Percentiles rank a stretch among this genome's conserved stretches.
Conservation (phyloP, 2,113 vertebrate species). For the Struthidea cinerea region DNA sequence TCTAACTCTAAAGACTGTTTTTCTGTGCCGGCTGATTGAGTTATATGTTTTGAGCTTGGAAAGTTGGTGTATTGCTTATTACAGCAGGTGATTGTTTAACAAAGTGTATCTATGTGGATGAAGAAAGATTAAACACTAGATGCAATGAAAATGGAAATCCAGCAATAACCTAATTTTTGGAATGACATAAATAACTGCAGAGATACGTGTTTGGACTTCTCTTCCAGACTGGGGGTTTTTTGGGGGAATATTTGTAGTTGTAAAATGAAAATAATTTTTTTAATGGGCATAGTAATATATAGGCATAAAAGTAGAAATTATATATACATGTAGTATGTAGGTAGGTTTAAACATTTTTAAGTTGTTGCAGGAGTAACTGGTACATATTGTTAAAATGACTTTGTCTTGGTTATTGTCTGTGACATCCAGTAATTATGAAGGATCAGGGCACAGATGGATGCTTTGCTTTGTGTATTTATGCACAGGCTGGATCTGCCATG, state of each 20-base stretch:
- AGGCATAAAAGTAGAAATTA: background rate
- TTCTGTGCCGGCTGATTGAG: background rate
- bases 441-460: background rate
- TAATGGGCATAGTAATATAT: background rate
- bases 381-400: background rate
- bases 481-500: background rate
- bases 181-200: background rate
- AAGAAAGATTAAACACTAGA: background rate
- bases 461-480: background rate
- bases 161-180: background rate
- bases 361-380: background rate
- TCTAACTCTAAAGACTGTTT: background rate
- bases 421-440: background rate
- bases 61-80: background rate
- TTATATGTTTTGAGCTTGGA: background rate
- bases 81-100: background rate
- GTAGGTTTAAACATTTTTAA: background rate
- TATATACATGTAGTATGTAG: background rate
- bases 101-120: background rate
- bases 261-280: background rate
- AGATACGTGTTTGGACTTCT: background rate
- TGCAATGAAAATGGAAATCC: background rate
- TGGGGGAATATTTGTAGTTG: background rate
- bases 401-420: background rate
- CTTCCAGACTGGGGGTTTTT: background rate